phyloP scores from a whole-genome alignment of 2,888 invertebrate species.

The Polylopha cassiicola region DNA sequence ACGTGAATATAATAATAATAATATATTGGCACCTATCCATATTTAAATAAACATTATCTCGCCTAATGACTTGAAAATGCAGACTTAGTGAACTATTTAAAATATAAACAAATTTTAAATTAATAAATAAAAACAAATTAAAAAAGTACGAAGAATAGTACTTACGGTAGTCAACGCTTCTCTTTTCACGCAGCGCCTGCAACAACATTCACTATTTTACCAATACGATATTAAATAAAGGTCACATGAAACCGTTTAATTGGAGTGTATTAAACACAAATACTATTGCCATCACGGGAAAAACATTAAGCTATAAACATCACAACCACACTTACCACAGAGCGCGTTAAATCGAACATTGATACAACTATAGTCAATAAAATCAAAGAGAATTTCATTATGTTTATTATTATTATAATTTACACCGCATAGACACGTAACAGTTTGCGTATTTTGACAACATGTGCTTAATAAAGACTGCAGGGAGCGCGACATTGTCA shows the following conservation, averaged over 20 bases:
- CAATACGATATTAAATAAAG: slow-evolving; percentile 21
- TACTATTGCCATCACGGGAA: neutral
- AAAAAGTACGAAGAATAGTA: slow-evolving; percentile 17
- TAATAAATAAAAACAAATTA: neutral
- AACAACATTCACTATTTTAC: slow-evolving; percentile 23
- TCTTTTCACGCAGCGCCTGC: slow-evolving; percentile 26
- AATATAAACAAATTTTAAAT: too few species aligned
- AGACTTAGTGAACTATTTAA: too few species aligned
- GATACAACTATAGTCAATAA: slow-evolving; percentile 3
- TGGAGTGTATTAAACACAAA: too few species aligned
- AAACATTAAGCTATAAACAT: slow-evolving; percentile 11
- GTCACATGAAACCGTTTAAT: neutral
- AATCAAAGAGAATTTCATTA: slow-evolving; percentile 14
- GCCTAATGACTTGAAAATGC: too few species aligned
- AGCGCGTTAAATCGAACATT: slow-evolving; percentile 6
- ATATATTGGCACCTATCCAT: too few species aligned
- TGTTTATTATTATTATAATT: neutral
- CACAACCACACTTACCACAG: slow-evolving; percentile 14
- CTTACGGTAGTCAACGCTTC: slow-evolving; percentile 36
- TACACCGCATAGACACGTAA: neutral
- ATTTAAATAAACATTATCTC: too few species aligned
- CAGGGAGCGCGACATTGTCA: too few species aligned
- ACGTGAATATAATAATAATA: too few species aligned
- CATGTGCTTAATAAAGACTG: too few species aligned
- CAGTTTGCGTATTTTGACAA: too few species aligned